Evolutionary conservation across 2,113 vertebrate species (phyloP).

Genomic region (Myxocyprinus asiaticus): DNA sequence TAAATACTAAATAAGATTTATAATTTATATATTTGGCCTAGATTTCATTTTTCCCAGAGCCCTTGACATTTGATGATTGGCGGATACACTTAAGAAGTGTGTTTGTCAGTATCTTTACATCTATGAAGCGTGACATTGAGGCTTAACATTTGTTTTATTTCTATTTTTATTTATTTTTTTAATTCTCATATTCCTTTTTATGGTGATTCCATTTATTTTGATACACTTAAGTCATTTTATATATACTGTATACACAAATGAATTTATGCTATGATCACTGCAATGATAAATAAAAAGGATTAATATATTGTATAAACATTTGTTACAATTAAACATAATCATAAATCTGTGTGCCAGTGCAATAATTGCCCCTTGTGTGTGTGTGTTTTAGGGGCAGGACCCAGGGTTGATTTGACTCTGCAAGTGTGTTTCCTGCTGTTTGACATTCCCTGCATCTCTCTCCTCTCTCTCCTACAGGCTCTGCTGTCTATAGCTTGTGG

Average conservation of each 20-base stretch:
- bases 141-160: no score
- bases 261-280: neutral
- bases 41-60: constrained; percentile 30
- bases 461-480: constrained; percentile 83
- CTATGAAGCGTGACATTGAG: no score
- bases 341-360: constrained; percentile 21
- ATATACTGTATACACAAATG: neutral
- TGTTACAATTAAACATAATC: constrained; percentile 8
- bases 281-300: neutral
- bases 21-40: constrained; percentile 48
- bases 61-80: constrained; percentile 50
- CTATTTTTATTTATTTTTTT: no score
- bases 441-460: constrained; percentile 86
- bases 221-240: neutral
- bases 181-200: neutral
- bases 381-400: constrained; percentile 63
- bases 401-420: constrained; percentile 78
- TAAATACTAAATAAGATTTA: constrained; percentile 44
- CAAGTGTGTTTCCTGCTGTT: constrained; percentile 78
- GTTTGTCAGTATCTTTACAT: constrained; percentile 24
- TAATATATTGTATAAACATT: neutral
- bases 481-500: constrained; percentile 95
- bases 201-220: neutral
- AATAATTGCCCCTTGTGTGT: constrained; percentile 46
- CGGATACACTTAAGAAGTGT: constrained; percentile 34